phyloP scores from a whole-genome alignment of 2,797 vertebrate species.

The Pseudopleuronectes americanus region DNA sequence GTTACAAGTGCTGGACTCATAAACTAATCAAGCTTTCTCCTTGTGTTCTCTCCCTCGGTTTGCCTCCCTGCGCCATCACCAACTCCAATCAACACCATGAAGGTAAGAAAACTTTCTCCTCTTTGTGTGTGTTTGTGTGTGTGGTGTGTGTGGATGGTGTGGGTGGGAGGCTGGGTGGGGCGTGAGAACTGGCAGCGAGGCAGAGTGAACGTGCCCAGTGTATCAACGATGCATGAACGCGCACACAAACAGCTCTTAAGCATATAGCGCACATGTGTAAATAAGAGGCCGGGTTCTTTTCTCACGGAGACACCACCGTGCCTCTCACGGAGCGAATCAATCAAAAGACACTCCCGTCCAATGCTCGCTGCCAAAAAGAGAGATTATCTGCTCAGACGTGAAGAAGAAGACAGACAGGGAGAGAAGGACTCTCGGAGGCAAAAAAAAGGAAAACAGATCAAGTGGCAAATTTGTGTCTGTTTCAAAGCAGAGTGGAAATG shows the following conservation, averaged over 20 bases:
- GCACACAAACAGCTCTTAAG: slow-evolving; percentile 35
- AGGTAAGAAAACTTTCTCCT: slow-evolving; percentile 73
- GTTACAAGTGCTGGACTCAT: slow-evolving; percentile 55
- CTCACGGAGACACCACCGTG: slow-evolving; percentile 37
- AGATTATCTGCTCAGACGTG: slow-evolving; percentile 57
- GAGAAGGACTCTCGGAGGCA: not conserved
- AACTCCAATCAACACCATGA: slow-evolving; percentile 39
- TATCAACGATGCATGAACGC: slow-evolving; percentile 52
- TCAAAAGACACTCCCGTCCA: slow-evolving; percentile 56
- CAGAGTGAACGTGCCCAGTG: slow-evolving; percentile 49
- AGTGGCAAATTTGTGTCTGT: slow-evolving; percentile 28
- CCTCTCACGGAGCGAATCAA: slow-evolving; percentile 44
- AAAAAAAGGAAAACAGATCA: slow-evolving; percentile 8
- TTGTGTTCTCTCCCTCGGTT: slow-evolving; percentile 47
- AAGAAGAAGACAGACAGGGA: slow-evolving; percentile 16
- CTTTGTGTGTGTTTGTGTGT: slow-evolving; percentile 20
- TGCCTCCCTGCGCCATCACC: slow-evolving; percentile 24
- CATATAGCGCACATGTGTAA: slow-evolving; percentile 39
- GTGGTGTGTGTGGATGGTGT: not conserved
- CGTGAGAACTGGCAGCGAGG: slow-evolving; percentile 70
- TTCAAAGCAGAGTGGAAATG: slow-evolving; percentile 5
- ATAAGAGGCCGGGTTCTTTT: slow-evolving; percentile 46
- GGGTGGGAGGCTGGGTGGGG: slow-evolving; percentile 52
- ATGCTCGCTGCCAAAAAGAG: slow-evolving; percentile 45
- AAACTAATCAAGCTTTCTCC: slow-evolving; percentile 70